Evolutionary conservation across 2,797 vertebrate species (phyloP).

Genomic region (Hybognathus amarus): DNA sequence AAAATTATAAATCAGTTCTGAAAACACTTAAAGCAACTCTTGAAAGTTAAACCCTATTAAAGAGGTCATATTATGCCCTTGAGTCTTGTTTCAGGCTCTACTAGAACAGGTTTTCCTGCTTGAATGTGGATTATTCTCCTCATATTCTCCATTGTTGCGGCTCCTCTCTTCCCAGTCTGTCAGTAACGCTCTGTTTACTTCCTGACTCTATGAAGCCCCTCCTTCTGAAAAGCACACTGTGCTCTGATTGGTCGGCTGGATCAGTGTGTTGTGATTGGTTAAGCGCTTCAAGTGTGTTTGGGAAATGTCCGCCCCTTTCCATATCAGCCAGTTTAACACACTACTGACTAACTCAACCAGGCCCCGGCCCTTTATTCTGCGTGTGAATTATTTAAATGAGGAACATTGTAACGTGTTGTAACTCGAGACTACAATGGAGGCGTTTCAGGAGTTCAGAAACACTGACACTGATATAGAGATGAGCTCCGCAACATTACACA

Average conservation of each 20-base stretch:
- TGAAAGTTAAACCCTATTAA: background rate
- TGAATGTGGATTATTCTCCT: background rate
- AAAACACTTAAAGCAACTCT: background rate
- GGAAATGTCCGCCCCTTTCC: background rate
- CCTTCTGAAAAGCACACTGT: background rate
- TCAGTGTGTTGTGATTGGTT: background rate
- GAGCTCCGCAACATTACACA: background rate
- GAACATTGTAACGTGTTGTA: background rate
- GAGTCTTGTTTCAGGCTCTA: background rate
- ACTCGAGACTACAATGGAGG: background rate
- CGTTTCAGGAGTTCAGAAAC: background rate
- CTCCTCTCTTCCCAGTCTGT: background rate
- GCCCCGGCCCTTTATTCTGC: background rate
- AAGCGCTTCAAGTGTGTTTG: background rate
- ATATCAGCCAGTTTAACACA: background rate
- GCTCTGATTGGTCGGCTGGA: background rate
- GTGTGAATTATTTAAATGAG: accelerated
- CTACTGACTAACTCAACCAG: background rate
- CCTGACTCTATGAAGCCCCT: too few species aligned
- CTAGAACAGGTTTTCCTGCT: background rate
- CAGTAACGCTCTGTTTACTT: background rate
- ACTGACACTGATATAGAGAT: background rate
- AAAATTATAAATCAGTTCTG: background rate
- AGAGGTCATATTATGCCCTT: background rate
- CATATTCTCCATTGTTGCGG: background rate